phyloP scores from a whole-genome alignment of 2,888 invertebrate genomes.

The Cantharis flavilabris region DNA sequence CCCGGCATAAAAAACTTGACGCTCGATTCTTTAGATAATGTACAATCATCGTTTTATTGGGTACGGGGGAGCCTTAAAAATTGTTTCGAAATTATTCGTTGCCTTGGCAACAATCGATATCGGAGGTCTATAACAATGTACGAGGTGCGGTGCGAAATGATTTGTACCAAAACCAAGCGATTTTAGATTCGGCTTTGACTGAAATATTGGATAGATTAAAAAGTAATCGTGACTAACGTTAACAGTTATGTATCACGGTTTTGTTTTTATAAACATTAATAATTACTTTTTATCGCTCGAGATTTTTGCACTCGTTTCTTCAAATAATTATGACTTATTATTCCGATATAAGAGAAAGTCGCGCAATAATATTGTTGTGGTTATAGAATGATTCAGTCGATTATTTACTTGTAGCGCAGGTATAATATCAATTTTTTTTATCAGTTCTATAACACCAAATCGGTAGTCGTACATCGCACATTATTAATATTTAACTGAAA shows the following conservation, averaged over 20 bases:
- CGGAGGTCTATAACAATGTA: not conserved
- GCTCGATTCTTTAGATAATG: not conserved
- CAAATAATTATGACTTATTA: not conserved
- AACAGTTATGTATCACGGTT: not conserved
- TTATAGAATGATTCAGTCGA: not conserved
- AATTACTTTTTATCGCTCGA: not conserved
- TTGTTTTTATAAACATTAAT: not conserved
- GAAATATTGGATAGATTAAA: not conserved
- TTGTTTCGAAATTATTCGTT: not conserved
- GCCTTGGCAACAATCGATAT: not conserved
- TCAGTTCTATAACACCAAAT: not conserved
- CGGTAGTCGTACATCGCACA: not conserved
- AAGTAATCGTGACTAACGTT: not conserved
- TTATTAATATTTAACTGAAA: not conserved
- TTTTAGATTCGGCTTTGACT: not conserved
- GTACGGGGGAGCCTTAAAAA: not conserved
- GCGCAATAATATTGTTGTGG: not conserved
- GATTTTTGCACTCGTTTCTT: not conserved
- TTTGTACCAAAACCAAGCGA: not conserved
- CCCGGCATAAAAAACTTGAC: not conserved
- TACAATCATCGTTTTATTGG: not conserved
- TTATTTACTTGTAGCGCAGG: not conserved
- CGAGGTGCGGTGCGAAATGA: not conserved
- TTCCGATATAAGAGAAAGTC: not conserved
- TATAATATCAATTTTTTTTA: not conserved